A percentile compares a stretch with the other conserved stretches of the same genome.
Evolutionary conservation across 2,797 vertebrate species (phyloP).

Genomic region (Lithobates sylvaticus): DNA sequence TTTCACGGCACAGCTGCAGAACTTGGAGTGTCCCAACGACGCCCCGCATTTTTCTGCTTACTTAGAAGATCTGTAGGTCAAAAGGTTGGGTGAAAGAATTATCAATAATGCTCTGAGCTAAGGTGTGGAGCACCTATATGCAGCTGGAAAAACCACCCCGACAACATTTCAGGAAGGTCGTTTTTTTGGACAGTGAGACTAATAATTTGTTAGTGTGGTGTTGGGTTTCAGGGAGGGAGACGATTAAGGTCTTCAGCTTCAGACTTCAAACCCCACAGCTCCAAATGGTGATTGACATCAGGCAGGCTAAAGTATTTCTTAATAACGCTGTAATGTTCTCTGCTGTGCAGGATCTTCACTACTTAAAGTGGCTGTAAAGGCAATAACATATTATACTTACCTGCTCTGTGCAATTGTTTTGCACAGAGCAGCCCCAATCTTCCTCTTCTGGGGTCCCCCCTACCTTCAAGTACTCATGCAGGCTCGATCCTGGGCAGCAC

Average conservation of each 20-base stretch:
- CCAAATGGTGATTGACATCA: constrained; percentile 18
- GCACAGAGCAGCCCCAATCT: too few relatives aligned
- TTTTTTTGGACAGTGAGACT: constrained; percentile 38
- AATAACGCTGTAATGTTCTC: too few relatives aligned
- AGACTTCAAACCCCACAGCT: constrained; percentile 25
- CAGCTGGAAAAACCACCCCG: constrained; percentile 56
- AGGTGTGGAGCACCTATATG: constrained; percentile 39
- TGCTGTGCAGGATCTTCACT: too few relatives aligned
- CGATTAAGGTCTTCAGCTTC: constrained; percentile 26
- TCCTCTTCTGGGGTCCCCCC: too few relatives aligned
- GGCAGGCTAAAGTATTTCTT: not conserved
- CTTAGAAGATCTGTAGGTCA: constrained; percentile 45
- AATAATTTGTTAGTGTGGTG: constrained; percentile 47
- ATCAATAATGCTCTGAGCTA: constrained; percentile 34
- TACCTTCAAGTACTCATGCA: too few relatives aligned
- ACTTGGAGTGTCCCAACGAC: not conserved
- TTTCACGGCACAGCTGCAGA: not conserved
- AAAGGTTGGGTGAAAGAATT: constrained; percentile 34
- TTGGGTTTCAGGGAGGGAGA: constrained; percentile 54
- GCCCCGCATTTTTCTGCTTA: not conserved
- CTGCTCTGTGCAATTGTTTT: too few relatives aligned
- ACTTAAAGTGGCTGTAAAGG: too few relatives aligned
- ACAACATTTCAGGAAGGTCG: constrained; percentile 45
- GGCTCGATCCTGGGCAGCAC: too few relatives aligned
- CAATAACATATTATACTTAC: too few relatives aligned